phyloP scores from a whole-genome alignment of 2,797 vertebrate species.

The Anas bahamensis region DNA sequence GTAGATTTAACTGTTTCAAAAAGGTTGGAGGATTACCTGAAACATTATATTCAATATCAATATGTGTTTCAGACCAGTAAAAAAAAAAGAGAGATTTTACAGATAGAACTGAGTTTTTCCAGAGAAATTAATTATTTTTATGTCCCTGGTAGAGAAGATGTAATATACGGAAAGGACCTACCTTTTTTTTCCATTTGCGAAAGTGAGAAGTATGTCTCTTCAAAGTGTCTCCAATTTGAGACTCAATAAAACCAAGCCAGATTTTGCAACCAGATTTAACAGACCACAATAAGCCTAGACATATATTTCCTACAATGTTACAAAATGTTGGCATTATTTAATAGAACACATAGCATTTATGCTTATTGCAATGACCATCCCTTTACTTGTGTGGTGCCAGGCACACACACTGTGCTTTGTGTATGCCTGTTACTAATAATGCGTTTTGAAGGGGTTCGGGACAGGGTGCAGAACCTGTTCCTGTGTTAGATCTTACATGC shows the following conservation, averaged over 20 bases:
- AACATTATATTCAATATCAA: neutral
- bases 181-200: neutral
- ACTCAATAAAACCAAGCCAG: neutral
- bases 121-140: neutral
- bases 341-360: accelerated
- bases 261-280: neutral
- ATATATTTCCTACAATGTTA: neutral
- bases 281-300: neutral
- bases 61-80: neutral
- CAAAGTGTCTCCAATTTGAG: neutral
- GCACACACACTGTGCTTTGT: neutral
- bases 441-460: accelerated
- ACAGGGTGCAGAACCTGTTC: neutral
- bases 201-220: neutral
- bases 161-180: neutral
- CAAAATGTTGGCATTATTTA: neutral
- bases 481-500: accelerated
- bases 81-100: neutral
- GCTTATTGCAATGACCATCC: no score
- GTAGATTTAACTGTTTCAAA: neutral
- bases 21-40: neutral
- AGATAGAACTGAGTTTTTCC: neutral
- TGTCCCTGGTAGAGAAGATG: neutral
- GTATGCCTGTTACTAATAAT: neutral
- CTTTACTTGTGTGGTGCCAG: neutral